A percentile compares a stretch with the other conserved stretches of the same genome.
phyloP scores from a whole-genome alignment of 2,113 vertebrate genomes.

The Cynocephalus volans region DNA sequence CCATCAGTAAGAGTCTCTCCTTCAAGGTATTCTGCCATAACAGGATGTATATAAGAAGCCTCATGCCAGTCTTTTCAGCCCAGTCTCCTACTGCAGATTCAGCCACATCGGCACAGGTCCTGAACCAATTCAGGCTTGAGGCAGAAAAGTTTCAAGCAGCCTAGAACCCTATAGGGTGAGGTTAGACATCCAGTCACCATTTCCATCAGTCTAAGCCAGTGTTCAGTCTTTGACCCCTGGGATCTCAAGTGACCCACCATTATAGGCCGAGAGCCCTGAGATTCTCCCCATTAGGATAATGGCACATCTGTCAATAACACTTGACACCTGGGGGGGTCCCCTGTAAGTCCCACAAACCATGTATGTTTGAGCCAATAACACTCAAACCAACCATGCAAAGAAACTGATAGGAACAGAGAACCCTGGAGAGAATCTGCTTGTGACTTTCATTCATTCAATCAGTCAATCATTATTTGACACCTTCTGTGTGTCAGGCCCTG shows the following conservation, averaged over 20 bases:
- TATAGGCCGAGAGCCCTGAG: not conserved
- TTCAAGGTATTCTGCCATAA: not conserved
- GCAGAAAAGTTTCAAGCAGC: not conserved
- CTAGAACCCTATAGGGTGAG: not conserved
- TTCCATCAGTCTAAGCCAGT: not conserved
- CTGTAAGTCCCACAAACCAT: not conserved
- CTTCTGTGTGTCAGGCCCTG: not conserved
- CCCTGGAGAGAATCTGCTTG: not conserved
- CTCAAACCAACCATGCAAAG: not conserved
- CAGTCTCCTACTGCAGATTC: not conserved
- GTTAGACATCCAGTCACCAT: not conserved
- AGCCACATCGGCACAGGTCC: not conserved
- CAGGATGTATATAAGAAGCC: not conserved
- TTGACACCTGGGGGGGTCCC: not conserved
- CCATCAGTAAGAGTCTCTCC: not conserved
- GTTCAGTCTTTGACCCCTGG: not conserved
- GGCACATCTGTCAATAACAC: not conserved
- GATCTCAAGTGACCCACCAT: not conserved
- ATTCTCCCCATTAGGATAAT: not conserved
- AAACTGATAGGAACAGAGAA: not conserved
- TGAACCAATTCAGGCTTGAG: not conserved
- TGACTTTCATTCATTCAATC: not conserved
- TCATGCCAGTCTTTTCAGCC: not conserved
- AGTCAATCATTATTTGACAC: fast-evolving
- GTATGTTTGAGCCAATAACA: not conserved